Evolutionary conservation across 2,113 vertebrate genomes (phyloP), one percentile per base, ranked within the genome.

Genomic region (Oostethus manadensis): DNA sequence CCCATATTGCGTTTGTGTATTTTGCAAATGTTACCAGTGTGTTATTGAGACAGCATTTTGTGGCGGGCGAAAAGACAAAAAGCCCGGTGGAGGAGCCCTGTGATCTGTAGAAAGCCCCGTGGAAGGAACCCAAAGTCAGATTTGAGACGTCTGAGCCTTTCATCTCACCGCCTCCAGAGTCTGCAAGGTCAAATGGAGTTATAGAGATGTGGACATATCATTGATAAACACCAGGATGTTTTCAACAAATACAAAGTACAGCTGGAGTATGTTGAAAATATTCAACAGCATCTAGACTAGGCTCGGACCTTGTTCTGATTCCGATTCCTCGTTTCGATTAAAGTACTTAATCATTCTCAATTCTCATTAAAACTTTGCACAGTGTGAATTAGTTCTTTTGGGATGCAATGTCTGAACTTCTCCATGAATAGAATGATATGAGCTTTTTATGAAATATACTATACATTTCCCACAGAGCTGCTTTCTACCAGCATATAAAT

Each of bases 11-110:
- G 11, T 58, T 3, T 61, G 55, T 68, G 57, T n/a, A 35, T 18
- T 21, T 23, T 43, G 6, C 33, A 20, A 21, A 3, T 44, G 35
- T 48, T 66, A 10, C 51, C 26, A 33, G 63, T 79, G 73, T 70
- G 48, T 74, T 42, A 4, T 17, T 23, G 58, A 62, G 71, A 74
- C 71, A 76, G 66, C 68, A 69, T 60, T 69, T 64, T 35, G 65
- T 60, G 51, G 29, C 22, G 10, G 48, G 46, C 61, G 44, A 56
- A 58, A 63, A 73, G 66, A 73, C 68, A 75, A 71, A 70, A 62
- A 64, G 47, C 64, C 57, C 16, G 9, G 47, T 54, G 60, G 54
- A 67, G 17, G 55, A 68, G 73, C 33, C 1, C 33, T 70, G 60
- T 68, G 66, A 77, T 77, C 64, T 18, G 42, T 66, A 60, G 68